A percentile compares a stretch with the other conserved stretches of the same genome.
phyloP scores from a whole-genome alignment of 2,888 invertebrate species.

The Euspilapteryx auroguttella region DNA sequence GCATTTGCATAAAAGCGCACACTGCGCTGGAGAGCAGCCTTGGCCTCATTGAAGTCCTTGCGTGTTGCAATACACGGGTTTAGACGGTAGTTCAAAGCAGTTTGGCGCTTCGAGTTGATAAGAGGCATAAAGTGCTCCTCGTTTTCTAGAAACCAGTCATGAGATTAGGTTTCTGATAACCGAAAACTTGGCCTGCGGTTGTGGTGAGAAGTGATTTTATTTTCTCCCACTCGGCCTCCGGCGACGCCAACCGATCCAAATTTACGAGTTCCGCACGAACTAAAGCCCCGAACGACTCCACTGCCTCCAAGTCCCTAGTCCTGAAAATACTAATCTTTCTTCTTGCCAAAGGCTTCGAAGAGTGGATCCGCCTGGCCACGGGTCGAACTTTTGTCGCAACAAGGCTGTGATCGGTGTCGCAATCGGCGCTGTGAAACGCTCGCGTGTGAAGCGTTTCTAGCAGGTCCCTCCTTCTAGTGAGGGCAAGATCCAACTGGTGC shows the following conservation, averaged over 20 bases:
- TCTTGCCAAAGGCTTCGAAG: neutral
- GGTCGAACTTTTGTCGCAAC: too few species aligned
- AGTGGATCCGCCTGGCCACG: neutral
- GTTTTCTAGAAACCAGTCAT: neutral
- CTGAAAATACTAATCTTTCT: too few species aligned
- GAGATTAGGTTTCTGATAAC: neutral
- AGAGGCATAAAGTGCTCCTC: neutral
- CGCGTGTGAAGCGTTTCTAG: too few species aligned
- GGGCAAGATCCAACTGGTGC: neutral
- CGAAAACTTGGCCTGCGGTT: neutral
- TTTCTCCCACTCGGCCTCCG: too few species aligned
- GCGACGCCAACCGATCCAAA: too few species aligned
- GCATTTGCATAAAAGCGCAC: neutral
- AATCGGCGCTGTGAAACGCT: too few species aligned
- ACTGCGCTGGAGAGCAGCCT: neutral
- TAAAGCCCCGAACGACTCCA: too few species aligned
- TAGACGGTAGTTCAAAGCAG: neutral
- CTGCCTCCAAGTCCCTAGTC: too few species aligned
- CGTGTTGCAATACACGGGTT: neutral
- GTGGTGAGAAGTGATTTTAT: neutral
- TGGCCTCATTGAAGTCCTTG: neutral
- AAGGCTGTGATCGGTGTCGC: too few species aligned
- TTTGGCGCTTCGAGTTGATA: neutral
- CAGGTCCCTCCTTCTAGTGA: neutral
- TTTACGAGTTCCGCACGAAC: too few species aligned